Conservation (phyloP, 1,140 invertebrate genomes). For the Oscheius sp. region DNA sequence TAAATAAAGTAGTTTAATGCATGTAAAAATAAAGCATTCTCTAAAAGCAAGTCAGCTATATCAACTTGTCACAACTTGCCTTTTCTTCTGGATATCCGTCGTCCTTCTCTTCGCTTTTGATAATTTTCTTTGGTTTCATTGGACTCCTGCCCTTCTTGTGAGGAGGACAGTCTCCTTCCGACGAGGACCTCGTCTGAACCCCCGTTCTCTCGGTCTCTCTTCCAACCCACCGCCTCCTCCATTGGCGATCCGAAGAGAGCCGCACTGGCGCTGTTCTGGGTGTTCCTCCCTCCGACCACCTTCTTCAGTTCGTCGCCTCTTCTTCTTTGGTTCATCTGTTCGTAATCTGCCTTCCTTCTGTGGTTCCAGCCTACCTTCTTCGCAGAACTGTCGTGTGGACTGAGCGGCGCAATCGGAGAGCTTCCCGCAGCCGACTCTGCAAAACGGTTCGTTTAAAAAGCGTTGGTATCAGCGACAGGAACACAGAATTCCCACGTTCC, state of each 20-base stretch:
- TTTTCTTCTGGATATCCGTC: neutral
- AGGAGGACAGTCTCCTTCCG: neutral
- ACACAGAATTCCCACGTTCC: too few relatives aligned
- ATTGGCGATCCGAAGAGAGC: slow-evolving; percentile 3
- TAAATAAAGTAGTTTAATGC: too few relatives aligned
- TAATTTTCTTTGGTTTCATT: neutral
- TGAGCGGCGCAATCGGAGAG: too few relatives aligned
- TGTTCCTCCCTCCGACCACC: neutral
- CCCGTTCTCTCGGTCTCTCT: neutral
- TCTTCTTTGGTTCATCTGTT: neutral
- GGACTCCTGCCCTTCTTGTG: neutral
- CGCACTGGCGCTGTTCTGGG: slow-evolving; percentile 10
- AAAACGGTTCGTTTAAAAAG: too few relatives aligned
- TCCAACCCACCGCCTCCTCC: neutral
- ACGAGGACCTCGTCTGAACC: neutral
- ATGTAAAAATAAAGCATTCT: too few relatives aligned
- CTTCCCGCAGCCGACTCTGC: too few relatives aligned
- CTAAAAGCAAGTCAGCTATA: too few relatives aligned
- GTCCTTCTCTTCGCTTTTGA: neutral
- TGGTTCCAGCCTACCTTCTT: too few relatives aligned
- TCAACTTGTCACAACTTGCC: too few relatives aligned
- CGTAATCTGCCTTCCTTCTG: too few relatives aligned
- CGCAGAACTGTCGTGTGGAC: too few relatives aligned
- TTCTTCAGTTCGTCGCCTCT: slow-evolving; percentile 1
- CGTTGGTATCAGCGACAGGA: too few relatives aligned